These are phyloP conservation scores for Condylura cristata DNA, from an alignment of 2,113 vertebrate species.

Conservation along the genomic window DNA sequence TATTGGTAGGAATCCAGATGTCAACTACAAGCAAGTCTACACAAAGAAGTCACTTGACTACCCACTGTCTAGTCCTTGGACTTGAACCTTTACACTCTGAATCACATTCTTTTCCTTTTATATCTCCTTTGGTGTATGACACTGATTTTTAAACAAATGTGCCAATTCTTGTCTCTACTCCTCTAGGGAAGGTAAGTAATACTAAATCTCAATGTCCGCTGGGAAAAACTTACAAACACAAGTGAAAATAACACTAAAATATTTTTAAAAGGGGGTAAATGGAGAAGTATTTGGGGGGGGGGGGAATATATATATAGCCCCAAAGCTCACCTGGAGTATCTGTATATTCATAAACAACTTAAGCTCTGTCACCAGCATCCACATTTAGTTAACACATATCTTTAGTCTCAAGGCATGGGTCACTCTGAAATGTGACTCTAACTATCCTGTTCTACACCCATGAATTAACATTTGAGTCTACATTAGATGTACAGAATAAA, in stretches of 20 bases:
- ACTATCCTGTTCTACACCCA: neutral
- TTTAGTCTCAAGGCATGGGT: neutral
- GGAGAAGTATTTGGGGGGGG: neutral
- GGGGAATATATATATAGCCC: too few species aligned
- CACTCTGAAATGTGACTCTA: neutral
- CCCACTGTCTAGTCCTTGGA: neutral
- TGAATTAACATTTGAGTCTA: neutral
- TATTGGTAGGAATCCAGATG: neutral
- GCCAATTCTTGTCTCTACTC: neutral
- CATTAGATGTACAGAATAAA: neutral
- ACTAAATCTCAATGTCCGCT: neutral
- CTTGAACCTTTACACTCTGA: neutral
- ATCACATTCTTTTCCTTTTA: neutral
- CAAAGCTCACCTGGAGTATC: neutral
- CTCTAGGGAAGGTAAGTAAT: neutral
- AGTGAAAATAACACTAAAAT: neutral
- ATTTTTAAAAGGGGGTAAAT: neutral
- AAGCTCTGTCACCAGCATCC: neutral
- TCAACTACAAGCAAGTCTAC: neutral
- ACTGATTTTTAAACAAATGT: neutral
- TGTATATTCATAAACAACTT: rapidly evolving
- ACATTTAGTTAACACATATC: neutral
- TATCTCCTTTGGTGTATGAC: neutral
- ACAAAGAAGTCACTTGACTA: too few species aligned
- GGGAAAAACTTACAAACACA: neutral